These are phyloP conservation scores for Matsumyia berberina DNA, from an alignment of 2,888 invertebrate genomes.

Conservation along the genomic window DNA sequence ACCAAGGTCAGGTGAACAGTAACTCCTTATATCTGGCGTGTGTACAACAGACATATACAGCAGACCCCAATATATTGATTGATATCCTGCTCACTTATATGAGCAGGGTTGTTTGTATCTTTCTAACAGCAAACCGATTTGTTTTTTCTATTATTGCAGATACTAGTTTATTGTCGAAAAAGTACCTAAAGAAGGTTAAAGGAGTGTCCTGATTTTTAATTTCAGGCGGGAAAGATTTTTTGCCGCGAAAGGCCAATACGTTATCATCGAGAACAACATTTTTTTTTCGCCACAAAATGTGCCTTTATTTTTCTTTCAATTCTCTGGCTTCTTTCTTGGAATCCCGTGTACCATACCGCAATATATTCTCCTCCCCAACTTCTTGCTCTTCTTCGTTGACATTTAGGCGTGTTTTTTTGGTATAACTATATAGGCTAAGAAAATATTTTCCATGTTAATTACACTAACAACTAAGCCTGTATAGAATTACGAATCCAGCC, in stretches of 20 bases:
- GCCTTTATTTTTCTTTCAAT: neutral
- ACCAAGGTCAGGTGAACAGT: conserved; percentile 14
- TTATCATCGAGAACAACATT: conserved; percentile 5
- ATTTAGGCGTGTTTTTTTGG: neutral
- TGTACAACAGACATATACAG: conserved; percentile 1
- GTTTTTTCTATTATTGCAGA: too few species aligned
- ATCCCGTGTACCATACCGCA: conserved; percentile 6
- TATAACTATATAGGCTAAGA: too few species aligned
- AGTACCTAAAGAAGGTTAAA: too few species aligned
- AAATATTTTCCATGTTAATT: too few species aligned
- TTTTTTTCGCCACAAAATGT: conserved; percentile 10
- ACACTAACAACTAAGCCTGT: too few species aligned
- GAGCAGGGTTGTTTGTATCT: neutral
- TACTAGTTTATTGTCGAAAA: too few species aligned
- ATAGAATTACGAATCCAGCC: too few species aligned
- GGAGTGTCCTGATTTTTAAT: too few species aligned
- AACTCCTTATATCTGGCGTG: conserved; percentile 2
- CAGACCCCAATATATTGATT: conserved; percentile 10
- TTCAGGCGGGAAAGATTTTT: too few species aligned
- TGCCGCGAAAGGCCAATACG: neutral
- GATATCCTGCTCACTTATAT: conserved; percentile 8
- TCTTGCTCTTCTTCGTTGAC: conserved; percentile 1
- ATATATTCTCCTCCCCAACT: conserved; percentile 11
- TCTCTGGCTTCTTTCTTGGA: conserved; percentile 11
- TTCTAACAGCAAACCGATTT: too few species aligned